Evolutionary conservation across 2,888 invertebrate species (phyloP).

Genomic region (Linnaemya tessellans): DNA sequence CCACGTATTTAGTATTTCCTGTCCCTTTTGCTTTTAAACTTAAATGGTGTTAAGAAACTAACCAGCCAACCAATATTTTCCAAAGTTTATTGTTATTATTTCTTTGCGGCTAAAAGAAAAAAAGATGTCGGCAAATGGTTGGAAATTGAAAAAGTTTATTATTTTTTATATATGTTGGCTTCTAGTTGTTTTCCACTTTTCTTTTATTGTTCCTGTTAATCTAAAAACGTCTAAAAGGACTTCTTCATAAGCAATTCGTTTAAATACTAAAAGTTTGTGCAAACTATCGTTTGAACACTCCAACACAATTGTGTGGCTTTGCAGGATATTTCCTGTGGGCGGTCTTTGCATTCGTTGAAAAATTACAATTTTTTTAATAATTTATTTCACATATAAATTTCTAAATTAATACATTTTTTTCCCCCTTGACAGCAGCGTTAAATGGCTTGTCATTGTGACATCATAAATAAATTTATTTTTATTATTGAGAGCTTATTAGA

Average conservation of each 20-base stretch:
- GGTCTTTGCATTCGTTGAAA: background rate
- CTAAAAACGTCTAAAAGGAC: background rate
- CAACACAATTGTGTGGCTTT: background rate
- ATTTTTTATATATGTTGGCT: background rate
- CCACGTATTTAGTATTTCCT: too few relatives aligned
- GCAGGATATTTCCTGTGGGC: background rate
- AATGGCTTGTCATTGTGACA: background rate
- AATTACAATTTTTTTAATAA: conserved; percentile 13
- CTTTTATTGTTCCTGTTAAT: background rate
- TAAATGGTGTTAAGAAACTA: background rate
- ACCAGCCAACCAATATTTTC: background rate
- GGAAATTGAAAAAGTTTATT: conserved; percentile 40
- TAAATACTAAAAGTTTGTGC: background rate
- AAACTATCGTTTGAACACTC: background rate
- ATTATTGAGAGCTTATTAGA: background rate
- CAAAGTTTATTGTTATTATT: conserved; percentile 18
- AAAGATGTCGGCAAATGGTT: conserved; percentile 7
- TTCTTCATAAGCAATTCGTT: background rate
- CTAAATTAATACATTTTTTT: conserved; percentile 19
- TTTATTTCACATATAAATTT: conserved; percentile 4
- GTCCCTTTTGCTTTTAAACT: background rate
- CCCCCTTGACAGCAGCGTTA: background rate
- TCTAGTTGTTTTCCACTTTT: conserved; percentile 1
- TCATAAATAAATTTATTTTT: background rate
- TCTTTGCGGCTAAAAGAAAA: background rate